Evolutionary conservation across 2,888 invertebrate genomes (phyloP).

Genomic region (Eumacrocentrus americanus): DNA sequence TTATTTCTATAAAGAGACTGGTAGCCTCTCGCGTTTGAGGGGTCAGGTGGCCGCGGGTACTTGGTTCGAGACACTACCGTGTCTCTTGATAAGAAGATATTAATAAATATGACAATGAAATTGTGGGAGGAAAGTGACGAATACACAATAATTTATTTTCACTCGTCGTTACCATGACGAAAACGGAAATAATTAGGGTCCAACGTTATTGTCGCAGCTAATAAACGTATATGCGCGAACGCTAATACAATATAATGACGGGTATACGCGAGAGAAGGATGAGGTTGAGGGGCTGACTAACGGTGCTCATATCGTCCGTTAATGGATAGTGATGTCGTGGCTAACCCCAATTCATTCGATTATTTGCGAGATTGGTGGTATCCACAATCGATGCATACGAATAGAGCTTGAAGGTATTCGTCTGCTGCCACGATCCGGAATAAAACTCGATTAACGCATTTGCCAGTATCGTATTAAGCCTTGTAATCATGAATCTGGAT

Average conservation of each 20-base stretch:
- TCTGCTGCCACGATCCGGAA: slow-evolving; percentile 11
- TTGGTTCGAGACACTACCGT: too few species aligned
- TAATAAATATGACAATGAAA: too few species aligned
- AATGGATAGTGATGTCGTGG: slow-evolving; percentile 53
- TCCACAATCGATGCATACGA: slow-evolving; percentile 30
- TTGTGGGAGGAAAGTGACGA: background rate
- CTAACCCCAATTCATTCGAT: slow-evolving; percentile 52
- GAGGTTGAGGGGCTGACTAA: slow-evolving; percentile 40
- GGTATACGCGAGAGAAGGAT: slow-evolving; percentile 11
- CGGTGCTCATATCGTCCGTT: slow-evolving; percentile 50
- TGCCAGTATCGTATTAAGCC: slow-evolving; percentile 1
- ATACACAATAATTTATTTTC: background rate
- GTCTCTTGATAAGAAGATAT: too few species aligned
- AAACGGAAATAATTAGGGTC: slow-evolving; percentile 22
- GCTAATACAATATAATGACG: slow-evolving; percentile 47
- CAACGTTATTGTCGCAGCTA: slow-evolving; percentile 46
- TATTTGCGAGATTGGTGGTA: slow-evolving; percentile 47
- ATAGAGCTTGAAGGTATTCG: background rate
- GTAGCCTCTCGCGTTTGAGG: too few species aligned
- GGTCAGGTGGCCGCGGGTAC: too few species aligned
- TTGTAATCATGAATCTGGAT: background rate
- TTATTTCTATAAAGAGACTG: too few species aligned
- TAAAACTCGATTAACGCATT: slow-evolving; percentile 33
- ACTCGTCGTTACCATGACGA: slow-evolving; percentile 26
- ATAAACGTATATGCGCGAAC: slow-evolving; percentile 52